Evolutionary conservation across 2,888 invertebrate genomes (phyloP).

Genomic region (Frankliniella fusca): DNA sequence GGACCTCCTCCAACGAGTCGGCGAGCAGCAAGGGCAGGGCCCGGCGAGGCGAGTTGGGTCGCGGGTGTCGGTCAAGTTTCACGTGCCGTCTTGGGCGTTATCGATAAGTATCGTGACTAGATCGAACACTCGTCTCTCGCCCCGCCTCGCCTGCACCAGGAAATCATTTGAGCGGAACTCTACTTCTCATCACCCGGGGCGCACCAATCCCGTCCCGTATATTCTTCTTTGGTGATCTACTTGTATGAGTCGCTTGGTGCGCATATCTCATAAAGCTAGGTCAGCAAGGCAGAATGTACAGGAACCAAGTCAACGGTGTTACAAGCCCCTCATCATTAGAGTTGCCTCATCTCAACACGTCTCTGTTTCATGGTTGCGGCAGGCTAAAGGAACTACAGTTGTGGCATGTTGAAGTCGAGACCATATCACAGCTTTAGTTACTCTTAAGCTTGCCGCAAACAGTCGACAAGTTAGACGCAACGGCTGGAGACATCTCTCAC

Average conservation of each 20-base stretch:
- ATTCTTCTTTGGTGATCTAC: slow-evolving; percentile 56
- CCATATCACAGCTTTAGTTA: slow-evolving; percentile 32
- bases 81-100: slow-evolving; percentile 40
- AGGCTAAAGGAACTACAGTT: slow-evolving; percentile 30
- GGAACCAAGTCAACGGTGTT: slow-evolving; percentile 35
- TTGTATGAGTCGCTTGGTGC: slow-evolving; percentile 49
- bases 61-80: slow-evolving; percentile 46
- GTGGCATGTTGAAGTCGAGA: slow-evolving; percentile 29
- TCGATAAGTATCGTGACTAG: slow-evolving; percentile 48
- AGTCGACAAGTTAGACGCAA: background rate
- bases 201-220: slow-evolving; percentile 10
- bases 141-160: slow-evolving; percentile 18
- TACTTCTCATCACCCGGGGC: background rate
- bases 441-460: slow-evolving; percentile 25
- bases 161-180: too few relatives aligned
- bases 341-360: background rate
- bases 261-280: slow-evolving; percentile 48
- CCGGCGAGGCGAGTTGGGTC: slow-evolving; percentile 36
- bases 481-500: background rate
- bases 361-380: background rate
- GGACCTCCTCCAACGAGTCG: slow-evolving; percentile 34
- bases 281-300: slow-evolving; percentile 45
- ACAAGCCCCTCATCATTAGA: slow-evolving; percentile 7
- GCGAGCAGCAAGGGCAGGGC: slow-evolving; percentile 33
- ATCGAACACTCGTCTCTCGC: slow-evolving; percentile 49